These are phyloP conservation scores for Pyralis farinalis DNA, from an alignment of 2,888 invertebrate species.

Conservation along the genomic window DNA sequence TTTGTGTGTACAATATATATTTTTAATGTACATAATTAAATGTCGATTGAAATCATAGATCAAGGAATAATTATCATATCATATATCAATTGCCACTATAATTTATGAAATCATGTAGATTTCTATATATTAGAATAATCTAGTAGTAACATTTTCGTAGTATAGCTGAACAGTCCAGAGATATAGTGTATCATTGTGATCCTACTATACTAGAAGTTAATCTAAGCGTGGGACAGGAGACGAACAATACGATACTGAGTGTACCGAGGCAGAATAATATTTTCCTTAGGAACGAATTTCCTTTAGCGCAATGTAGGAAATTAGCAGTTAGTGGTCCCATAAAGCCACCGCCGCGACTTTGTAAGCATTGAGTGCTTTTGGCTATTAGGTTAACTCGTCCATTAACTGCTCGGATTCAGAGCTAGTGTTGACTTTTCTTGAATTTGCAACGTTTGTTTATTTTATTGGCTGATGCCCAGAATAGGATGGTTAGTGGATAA, in stretches of 20 bases:
- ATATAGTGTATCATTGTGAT: no score
- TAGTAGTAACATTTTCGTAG: no score
- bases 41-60: no score
- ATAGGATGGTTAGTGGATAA: neutral
- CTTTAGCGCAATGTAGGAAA: constrained; percentile 69
- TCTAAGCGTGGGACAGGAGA: no score
- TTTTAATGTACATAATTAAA: no score
- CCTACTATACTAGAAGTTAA: no score
- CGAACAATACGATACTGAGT: constrained; percentile 3
- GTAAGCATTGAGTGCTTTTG: constrained; percentile 78
- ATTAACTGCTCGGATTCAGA: constrained; percentile 64
- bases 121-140: no score
- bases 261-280: constrained; percentile 27
- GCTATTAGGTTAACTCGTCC: constrained; percentile 77
- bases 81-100: no score
- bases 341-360: constrained; percentile 71
- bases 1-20: no score
- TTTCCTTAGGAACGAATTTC: constrained; percentile 64
- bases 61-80: no score
- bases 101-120: no score
- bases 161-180: no score
- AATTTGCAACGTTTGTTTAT: constrained; percentile 35
- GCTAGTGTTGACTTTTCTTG: constrained; percentile 58
- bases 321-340: constrained; percentile 73
- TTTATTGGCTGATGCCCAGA: constrained; percentile 29